Evolutionary conservation across 2,888 invertebrate genomes (phyloP), one percentile per base, ranked within the genome.

Genomic region (Trichacis sp.): DNA sequence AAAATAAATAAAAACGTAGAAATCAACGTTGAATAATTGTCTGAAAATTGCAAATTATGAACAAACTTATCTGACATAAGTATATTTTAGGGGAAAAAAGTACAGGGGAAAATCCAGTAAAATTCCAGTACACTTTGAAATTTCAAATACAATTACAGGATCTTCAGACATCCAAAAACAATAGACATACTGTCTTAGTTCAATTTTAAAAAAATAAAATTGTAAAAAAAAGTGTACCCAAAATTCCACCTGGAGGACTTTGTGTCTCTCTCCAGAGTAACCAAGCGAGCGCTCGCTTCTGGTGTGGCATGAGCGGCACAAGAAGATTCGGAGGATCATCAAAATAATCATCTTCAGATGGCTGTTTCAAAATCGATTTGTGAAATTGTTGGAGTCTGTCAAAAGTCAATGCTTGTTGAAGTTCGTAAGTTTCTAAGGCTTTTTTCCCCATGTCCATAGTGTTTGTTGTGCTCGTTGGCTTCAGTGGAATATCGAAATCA

Each of bases 201-300:
- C 24, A 8, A 5, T 24, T 24, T 24, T 24, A 24, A 33, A 33
- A 33, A n/a, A n/a, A n/a, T n/a, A n/a, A n/a, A n/a, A n/a, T n/a
- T n/a, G n/a, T n/a, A n/a, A n/a, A n/a, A n/a, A n/a, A n/a, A n/a
- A n/a, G n/a, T n/a, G n/a, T 86, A 89, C 94, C 94, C 49, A 97
- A 87, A 71, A 97, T 93, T 11, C 97, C 97, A 0, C 96, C 96
- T 30, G 90, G 85, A 0, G 94, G 93, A 51, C 90, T 91, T 82
- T 95, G 93, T n/a, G 87, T 86, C 85, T 98, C 98, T 15, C 97
- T 86, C 96, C 96, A 97, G 15, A 87, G 77, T 75, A 98, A 86
- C 97, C 97, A 98, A 9, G 92, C 89, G 0, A 98, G 85, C 0
- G 95, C 97, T 75, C 93, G 91, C 68, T 89, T 87, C 83, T 97